Conservation (phyloP, 2,888 invertebrate species). For the Neocrepidodera transversa region DNA sequence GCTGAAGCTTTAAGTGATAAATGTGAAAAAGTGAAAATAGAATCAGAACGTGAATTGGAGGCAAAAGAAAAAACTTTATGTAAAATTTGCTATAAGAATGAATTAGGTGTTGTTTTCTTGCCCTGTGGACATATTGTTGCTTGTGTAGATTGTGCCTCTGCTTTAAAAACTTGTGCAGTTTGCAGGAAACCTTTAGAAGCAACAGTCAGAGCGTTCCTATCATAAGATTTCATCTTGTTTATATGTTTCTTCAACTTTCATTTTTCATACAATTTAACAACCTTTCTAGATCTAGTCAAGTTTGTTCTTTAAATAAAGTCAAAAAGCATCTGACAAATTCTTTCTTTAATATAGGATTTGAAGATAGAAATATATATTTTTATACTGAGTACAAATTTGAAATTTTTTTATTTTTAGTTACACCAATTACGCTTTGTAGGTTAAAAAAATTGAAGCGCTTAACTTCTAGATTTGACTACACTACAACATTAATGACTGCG, state of each 20-base stretch:
- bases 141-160: constrained; percentile 89
- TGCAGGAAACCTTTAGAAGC: constrained; percentile 80
- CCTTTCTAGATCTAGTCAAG: constrained; percentile 42
- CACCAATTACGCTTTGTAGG: constrained; percentile 34
- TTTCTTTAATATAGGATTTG: constrained; percentile 37
- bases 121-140: constrained; percentile 96
- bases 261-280: constrained; percentile 27
- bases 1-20: constrained; percentile 15
- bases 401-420: constrained; percentile 34
- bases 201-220: constrained; percentile 70
- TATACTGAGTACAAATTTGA: constrained; percentile 41
- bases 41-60: no score
- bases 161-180: constrained; percentile 85
- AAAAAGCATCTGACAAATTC: constrained; percentile 26
- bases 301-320: constrained; percentile 30
- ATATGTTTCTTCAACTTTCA: constrained; percentile 21
- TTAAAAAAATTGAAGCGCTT: constrained; percentile 37
- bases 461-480: constrained; percentile 27
- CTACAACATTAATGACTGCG: constrained; percentile 43
- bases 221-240: no score
- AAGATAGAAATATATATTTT: constrained; percentile 40
- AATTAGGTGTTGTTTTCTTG: constrained; percentile 88
- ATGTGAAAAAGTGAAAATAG: constrained; percentile 14
- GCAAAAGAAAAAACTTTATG: constrained; percentile 75
- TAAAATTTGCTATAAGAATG: constrained; percentile 90